phyloP scores from a whole-genome alignment of 2,113 vertebrate genomes.

The Eidolon helvum region DNA sequence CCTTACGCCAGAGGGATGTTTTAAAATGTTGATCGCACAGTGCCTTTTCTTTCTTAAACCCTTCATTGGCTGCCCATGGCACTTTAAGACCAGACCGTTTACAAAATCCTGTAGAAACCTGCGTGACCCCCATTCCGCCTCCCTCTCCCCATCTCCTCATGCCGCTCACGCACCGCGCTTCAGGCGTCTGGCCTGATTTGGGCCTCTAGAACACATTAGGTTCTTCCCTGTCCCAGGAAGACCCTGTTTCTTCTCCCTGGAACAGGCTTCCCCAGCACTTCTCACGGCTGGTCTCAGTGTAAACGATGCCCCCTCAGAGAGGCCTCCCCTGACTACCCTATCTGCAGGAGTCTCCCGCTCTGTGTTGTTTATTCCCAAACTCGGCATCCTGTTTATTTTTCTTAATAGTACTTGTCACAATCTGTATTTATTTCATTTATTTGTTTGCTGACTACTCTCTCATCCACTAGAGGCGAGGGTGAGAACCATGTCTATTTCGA shows the following conservation, averaged over 20 bases:
- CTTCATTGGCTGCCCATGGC: not conserved
- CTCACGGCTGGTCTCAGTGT: not conserved
- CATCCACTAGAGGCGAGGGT: not conserved
- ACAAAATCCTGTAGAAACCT: not conserved
- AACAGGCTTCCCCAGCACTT: not conserved
- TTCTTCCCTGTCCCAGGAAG: not conserved
- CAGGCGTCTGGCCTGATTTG: not conserved
- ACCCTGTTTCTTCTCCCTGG: not conserved
- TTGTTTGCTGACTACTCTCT: not conserved
- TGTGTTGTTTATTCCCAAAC: not conserved
- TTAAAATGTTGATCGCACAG: not conserved
- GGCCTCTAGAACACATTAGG: not conserved
- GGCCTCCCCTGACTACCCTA: not conserved
- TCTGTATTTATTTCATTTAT: not conserved
- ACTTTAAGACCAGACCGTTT: not conserved
- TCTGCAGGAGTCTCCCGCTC: not conserved
- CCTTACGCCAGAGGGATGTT: not conserved
- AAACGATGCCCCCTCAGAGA: not conserved
- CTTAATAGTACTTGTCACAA: not conserved
- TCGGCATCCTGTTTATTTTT: not conserved
- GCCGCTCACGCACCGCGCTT: fast-evolving
- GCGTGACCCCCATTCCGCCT: not conserved
- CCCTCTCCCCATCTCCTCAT: not conserved
- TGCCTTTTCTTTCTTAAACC: not conserved
- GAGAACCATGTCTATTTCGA: not conserved